Percentiles rank a stretch among this genome's conserved stretches.
These are phyloP conservation scores for Piaya cayana DNA, from an alignment of 2,113 vertebrate species.

Conservation along the genomic window DNA sequence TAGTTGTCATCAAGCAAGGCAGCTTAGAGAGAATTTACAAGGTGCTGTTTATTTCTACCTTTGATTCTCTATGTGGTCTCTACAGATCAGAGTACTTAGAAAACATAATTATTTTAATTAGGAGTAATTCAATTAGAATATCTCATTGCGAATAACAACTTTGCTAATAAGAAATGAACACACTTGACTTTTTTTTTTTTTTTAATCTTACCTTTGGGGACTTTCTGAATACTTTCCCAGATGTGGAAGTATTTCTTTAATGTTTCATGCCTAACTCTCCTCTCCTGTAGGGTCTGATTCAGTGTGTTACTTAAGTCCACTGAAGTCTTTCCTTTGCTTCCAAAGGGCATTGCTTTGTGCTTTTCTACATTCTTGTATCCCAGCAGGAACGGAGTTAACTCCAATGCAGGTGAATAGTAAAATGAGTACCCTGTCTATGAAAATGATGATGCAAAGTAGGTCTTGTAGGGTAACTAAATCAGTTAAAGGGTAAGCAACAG, in stretches of 20 bases:
- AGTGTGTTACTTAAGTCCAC: background rate
- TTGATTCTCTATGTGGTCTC: constrained; percentile 61
- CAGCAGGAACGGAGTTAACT: background rate
- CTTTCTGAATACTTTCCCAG: constrained; percentile 32
- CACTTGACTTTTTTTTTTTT: constrained; percentile 44
- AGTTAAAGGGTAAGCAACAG: background rate
- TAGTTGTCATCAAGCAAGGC: constrained; percentile 21
- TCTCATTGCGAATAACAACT: constrained; percentile 70
- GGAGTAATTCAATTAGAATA: constrained; percentile 72
- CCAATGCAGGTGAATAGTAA: background rate
- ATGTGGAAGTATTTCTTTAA: constrained; percentile 32
- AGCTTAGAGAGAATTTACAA: constrained; percentile 54
- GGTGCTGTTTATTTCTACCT: constrained; percentile 63
- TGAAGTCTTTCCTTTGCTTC: background rate
- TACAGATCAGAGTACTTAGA: constrained; percentile 69
- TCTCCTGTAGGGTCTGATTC: background rate
- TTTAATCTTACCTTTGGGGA: constrained; percentile 61
- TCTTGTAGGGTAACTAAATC: background rate
- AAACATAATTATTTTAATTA: constrained; percentile 76
- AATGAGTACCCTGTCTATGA: background rate
- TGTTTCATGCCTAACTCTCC: constrained; percentile 20
- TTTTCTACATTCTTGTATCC: background rate
- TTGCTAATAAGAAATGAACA: constrained; percentile 68
- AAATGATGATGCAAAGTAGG: background rate
- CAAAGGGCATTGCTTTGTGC: background rate